Base-by-base conservation (phyloP, 2,113 vertebrate genomes). In the Onychorhynchus coronatus region DNA sequence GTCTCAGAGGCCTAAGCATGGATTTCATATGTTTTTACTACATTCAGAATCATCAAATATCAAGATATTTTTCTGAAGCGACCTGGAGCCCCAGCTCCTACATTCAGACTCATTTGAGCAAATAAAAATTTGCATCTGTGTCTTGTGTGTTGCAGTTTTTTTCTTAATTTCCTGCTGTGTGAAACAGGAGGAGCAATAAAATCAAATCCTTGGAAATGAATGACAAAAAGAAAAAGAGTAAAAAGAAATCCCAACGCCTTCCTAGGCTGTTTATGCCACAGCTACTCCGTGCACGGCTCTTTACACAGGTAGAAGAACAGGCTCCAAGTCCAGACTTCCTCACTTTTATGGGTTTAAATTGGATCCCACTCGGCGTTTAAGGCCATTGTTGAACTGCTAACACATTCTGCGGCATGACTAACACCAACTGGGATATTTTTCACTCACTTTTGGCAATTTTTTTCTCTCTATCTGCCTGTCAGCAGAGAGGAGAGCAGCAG, bases 311-410 rank as follows among this genome's bases (percentile, higher is more conserved):
- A 91, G n/a, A 67, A 71, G 77, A 85, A 73, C 81, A 55, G 81
- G 53, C 78, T 94, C 89, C 66, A 76, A 85, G 81, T 42, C 87
- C 30, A 9, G 89, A 95, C 67, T 89, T 91, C 89, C 89, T 91
- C 66, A 16, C 77, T 97, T 96, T 94, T 89, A 96, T 79, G 91
- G 55, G 66, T 62, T 91, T 93, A 67, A 93, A 78, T 58, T 95
- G 95, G 94, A 95, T 88, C 89, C 70, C 66, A 68, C 58, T 53
- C 46, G 14, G 94, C 70, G 66, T 96, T 95, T 95, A 81, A 88
- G 41, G 89, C 52, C 77, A 66, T 9, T 89, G 87, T 72, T 85
- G 74, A 89, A 49, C 65, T 76, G 81, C 89, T 81, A 85, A 89
- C 31, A 2, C 35, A 30, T 56, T 79, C 62, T 89, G 87, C 61